Conservation (phyloP, 2,888 invertebrate species). For the Polia nebulosa region DNA sequence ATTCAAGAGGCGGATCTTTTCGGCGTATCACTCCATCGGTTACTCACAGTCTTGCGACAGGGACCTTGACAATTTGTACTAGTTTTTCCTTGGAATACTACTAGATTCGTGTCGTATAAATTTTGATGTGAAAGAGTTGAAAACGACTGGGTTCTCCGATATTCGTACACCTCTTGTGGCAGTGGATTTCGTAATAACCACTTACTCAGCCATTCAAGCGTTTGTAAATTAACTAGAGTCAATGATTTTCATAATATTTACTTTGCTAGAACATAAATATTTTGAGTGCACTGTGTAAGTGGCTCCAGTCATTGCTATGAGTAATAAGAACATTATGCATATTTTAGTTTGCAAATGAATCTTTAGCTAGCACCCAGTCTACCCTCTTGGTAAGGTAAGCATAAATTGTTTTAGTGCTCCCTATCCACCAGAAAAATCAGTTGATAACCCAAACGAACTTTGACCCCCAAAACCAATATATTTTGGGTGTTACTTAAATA, state of each 20-base stretch:
- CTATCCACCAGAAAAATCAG: neutral
- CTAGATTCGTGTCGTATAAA: neutral
- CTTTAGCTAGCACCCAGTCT: neutral
- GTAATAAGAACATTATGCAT: neutral
- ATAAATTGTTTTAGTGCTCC: neutral
- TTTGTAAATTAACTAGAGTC: neutral
- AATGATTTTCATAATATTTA: conserved; percentile 24
- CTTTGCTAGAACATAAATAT: conserved; percentile 10
- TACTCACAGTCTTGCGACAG: conserved; percentile 76
- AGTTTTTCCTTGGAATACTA: conserved; percentile 28
- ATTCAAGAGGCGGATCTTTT: conserved; percentile 80
- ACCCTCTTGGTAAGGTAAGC: neutral
- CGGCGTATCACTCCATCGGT: conserved; percentile 70
- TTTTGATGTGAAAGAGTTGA: neutral
- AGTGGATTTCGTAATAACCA: neutral
- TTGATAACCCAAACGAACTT: neutral
- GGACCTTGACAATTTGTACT: conserved; percentile 65
- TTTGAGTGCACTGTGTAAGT: conserved; percentile 14
- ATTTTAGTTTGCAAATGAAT: neutral
- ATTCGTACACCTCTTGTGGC: neutral
- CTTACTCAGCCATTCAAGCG: neutral
- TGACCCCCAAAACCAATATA: neutral
- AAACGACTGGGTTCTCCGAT: neutral
- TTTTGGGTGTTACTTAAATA: conserved; percentile 22
- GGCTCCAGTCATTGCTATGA: neutral